Conservation (phyloP, 2,797 vertebrate genomes). For the Potorous gilbertii region DNA sequence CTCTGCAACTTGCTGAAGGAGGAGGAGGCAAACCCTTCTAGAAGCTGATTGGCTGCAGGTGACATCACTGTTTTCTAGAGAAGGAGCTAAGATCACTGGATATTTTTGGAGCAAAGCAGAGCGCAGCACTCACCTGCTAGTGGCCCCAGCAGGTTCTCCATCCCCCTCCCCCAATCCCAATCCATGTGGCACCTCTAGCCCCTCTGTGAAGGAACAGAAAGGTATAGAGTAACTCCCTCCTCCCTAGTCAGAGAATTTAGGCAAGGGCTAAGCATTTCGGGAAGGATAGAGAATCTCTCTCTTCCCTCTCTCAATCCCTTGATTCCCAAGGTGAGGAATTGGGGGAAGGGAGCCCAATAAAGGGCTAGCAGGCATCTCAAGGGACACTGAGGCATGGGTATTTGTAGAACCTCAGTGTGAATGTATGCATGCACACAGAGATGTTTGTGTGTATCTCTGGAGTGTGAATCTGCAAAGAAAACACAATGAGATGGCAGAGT, state of each 20-base stretch:
- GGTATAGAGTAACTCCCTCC: conserved; percentile 15
- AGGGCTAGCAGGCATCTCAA: neutral
- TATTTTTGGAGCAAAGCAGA: conserved; percentile 87
- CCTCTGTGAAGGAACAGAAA: conserved; percentile 6
- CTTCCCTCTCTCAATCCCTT: neutral
- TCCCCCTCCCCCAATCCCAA: conserved; percentile 45
- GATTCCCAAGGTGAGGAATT: conserved; percentile 44
- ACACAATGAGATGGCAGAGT: neutral
- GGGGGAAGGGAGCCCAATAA: neutral
- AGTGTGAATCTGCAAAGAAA: neutral
- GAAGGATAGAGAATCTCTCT: neutral
- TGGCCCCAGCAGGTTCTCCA: conserved; percentile 77
- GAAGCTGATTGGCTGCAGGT: conserved; percentile 87
- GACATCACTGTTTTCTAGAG: conserved; percentile 88
- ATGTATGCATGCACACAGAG: neutral
- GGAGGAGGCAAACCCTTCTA: conserved; percentile 79
- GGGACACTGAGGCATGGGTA: neutral
- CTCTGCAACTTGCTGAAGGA: conserved; percentile 74
- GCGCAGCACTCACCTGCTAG: conserved; percentile 76
- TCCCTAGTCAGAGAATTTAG: neutral
- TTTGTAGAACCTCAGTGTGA: neutral
- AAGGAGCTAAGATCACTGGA: conserved; percentile 85
- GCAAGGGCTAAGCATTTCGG: neutral
- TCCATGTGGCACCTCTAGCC: conserved; percentile 43
- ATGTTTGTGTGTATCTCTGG: neutral